Evolutionary conservation across 2,888 invertebrate genomes (phyloP), one percentile per base, ranked within the genome.

Genomic region (Pterobdella sp.): DNA sequence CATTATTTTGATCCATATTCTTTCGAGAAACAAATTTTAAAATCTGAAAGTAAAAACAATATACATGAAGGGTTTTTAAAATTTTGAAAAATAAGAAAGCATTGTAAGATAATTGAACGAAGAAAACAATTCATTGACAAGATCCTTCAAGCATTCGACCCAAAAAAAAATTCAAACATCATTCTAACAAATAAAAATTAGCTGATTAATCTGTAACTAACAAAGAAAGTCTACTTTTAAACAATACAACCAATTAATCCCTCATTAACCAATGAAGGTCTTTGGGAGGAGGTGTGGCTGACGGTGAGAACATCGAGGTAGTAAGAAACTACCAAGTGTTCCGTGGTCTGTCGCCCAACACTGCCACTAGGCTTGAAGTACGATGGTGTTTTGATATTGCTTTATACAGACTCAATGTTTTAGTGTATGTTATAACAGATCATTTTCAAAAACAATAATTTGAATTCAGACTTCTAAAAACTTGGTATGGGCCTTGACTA

Each of bases 301-400:
- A 74, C 14, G 74, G 70, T 35, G 74, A 65, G 18, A 66, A 72
- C 72, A 69, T 72, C 60, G 75, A 75, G 66, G 67, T 71, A 76
- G 79, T 73, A 66, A 73, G 73, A 64, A 78, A 75, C 73, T 83
- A 83, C 79, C 82, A 82, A 78, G 82, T 84, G 71, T 84, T 83
- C 80, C 77, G 83, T 31, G 84, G 84, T 14, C 78, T 81, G 72
- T 83, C 83, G 3, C 84, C 84, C 35, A 78, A 81, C 73, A 80
- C 82, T 36, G 80, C 81, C 76, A 82, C 80, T 79, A 78, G 83
- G 74, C 77, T 82, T 71, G 83, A 83, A 82, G 83, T 83, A 4
- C 29, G 71, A 34, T 56, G n/a, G n/a, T n/a, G n/a, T n/a, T n/a
- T n/a, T n/a, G n/a, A n/a, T n/a, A n/a, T n/a, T n/a, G n/a, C n/a